Conservation (phyloP, 2,113 vertebrate species). For the human (Homo sapiens) region DNA sequence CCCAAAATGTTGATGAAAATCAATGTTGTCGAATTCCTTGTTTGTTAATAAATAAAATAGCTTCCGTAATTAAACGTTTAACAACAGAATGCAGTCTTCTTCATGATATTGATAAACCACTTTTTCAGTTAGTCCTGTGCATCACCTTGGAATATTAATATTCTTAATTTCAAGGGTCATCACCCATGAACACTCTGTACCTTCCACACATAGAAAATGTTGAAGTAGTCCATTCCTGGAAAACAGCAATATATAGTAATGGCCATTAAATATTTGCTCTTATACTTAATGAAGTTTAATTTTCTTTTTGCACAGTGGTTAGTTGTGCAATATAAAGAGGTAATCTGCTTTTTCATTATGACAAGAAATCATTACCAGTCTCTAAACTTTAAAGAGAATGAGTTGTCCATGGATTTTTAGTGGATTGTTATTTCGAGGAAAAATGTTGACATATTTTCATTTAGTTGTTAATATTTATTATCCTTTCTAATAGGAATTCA, state of each 20-base stretch:
- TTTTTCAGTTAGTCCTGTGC: background rate
- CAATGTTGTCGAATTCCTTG: background rate
- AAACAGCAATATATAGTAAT: background rate
- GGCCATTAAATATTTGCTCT: slow-evolving; percentile 21
- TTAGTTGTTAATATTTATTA: background rate
- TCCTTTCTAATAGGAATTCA: background rate
- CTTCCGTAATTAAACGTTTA: slow-evolving; percentile 18
- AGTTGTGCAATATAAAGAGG: background rate
- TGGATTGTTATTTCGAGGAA: background rate
- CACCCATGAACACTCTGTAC: slow-evolving; percentile 6
- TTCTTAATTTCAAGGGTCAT: slow-evolving; percentile 79
- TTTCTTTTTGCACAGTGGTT: slow-evolving; percentile 27
- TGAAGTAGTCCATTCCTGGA: background rate
- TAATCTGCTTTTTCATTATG: slow-evolving; percentile 17
- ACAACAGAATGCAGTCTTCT: background rate
- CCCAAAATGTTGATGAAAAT: background rate
- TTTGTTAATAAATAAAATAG: background rate
- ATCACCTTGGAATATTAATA: slow-evolving; percentile 71
- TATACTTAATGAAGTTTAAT: slow-evolving; percentile 57
- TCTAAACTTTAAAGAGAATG: slow-evolving; percentile 33
- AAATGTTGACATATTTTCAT: background rate
- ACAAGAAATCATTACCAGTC: background rate
- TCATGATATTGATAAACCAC: background rate
- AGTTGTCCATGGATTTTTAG: slow-evolving; percentile 33
- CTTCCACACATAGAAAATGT: background rate